Evolutionary conservation across 2,888 invertebrate genomes (phyloP).

Genomic region (Hofmannophila pseudospretella): DNA sequence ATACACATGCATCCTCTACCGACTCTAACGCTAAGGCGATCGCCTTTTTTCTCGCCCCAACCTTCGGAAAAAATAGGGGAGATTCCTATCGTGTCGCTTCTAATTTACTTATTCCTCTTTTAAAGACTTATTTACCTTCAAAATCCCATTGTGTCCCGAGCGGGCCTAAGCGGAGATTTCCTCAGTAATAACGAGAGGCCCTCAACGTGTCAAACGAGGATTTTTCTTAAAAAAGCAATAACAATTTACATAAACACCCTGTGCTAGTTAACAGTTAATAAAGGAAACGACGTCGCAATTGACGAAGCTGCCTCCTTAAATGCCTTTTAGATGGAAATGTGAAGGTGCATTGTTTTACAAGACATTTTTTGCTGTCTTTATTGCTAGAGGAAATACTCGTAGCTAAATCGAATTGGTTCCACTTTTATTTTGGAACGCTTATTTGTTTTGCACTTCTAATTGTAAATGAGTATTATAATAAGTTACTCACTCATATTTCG

Average conservation of each 20-base stretch:
- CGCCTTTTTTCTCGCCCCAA: constrained; percentile 70
- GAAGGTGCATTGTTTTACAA: constrained; percentile 68
- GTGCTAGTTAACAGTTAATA: constrained; percentile 77
- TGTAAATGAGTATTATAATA: too few species aligned
- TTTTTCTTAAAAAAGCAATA: constrained; percentile 75
- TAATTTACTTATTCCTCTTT: constrained; percentile 89
- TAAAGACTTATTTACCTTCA: constrained; percentile 85
- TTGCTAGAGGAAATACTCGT: constrained; percentile 6
- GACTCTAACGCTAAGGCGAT: constrained; percentile 61
- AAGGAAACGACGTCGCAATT: constrained; percentile 72
- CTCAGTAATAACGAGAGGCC: constrained; percentile 60
- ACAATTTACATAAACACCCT: constrained; percentile 77
- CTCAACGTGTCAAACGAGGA: constrained; percentile 71
- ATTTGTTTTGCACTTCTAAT: background rate
- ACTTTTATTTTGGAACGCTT: background rate
- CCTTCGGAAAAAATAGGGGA: constrained; percentile 79
- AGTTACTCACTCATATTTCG: too few species aligned
- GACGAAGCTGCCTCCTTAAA: constrained; percentile 59
- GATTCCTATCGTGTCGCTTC: constrained; percentile 87
- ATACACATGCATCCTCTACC: constrained; percentile 34
- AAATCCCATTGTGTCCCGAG: constrained; percentile 75
- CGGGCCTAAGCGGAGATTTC: constrained; percentile 53
- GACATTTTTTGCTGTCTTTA: constrained; percentile 30
- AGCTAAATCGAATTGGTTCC: background rate
- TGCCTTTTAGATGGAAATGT: constrained; percentile 68